Evolutionary conservation across 2,888 invertebrate species (phyloP), one percentile per base, ranked within the genome.

Genomic region (Mylabris sibirica): DNA sequence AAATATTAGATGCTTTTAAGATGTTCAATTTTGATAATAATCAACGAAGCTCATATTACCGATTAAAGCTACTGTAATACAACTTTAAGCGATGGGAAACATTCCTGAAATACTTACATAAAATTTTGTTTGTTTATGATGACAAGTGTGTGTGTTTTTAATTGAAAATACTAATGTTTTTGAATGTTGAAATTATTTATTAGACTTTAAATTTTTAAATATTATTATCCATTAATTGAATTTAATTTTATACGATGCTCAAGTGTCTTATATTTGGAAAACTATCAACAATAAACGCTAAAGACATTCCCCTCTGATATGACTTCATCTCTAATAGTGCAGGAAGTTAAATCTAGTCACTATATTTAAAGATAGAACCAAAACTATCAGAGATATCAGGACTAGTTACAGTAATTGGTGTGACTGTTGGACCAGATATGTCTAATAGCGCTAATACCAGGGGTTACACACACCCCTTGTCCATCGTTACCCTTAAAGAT

Each of bases 401-500:
- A 53, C 49, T 74, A 77, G 76, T 79, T 76, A 75, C 73, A 68
- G 79, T 81, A 82, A 82, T 82, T 81, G 81, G 80, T 81, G 77
- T 81, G 80, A 80, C 82, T 80, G 80, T 77, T 77, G 76, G 79
- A 79, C 78, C 78, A 81, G 81, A 81, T 79, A 80, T 72, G 78
- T 78, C 81, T 83, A 82, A 83, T 82, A 81, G 82, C 77, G 78
- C 76, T 81, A 82, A 82, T 81, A 78, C 81, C 71, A 70, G 75
- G 77, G 75, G 77, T 77, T 76, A 71, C 72, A 69, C 63, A 59
- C 41, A 63, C 69, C 65, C 38, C 30, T 30, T 24, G 20, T 59
- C 34, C 24, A 24, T 20, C 17, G 17, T 17, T 17, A 57, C 30
- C 35, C 44, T 14, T 30, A 70, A 71, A 69, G 72, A 75, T 76